A percentile compares a stretch with the other conserved stretches of the same genome.
These are phyloP conservation scores for Polypterus senegalus DNA, from an alignment of 2,113 vertebrate species.

Conservation along the genomic window DNA sequence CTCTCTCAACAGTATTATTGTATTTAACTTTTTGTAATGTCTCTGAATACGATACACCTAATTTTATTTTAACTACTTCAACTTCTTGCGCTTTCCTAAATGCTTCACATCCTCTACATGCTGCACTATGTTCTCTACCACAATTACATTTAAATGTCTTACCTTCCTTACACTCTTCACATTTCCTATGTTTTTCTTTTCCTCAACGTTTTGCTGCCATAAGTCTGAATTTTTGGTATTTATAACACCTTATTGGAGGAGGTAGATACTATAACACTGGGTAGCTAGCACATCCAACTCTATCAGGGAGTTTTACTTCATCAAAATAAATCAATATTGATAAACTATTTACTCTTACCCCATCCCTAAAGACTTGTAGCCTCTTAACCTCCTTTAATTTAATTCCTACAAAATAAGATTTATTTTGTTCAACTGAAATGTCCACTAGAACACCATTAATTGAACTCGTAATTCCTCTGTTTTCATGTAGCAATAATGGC, in stretches of 20 bases:
- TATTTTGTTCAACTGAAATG: too few relatives aligned
- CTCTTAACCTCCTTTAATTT: too few relatives aligned
- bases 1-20: background rate
- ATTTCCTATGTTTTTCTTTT: background rate
- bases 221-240: background rate
- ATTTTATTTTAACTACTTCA: background rate
- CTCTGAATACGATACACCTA: background rate
- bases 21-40: background rate
- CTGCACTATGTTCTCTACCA: background rate
- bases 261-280: too few relatives aligned
- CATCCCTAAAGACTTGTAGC: too few relatives aligned
- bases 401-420: too few relatives aligned
- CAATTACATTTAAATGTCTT: background rate
- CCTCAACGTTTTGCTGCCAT: background rate
- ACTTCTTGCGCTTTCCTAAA: background rate
- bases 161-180: background rate
- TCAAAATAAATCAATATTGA: too few relatives aligned
- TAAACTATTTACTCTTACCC: too few relatives aligned
- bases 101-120: background rate
- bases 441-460: too few relatives aligned
- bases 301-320: too few relatives aligned
- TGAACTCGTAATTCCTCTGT: too few relatives aligned
- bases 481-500: too few relatives aligned
- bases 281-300: too few relatives aligned
- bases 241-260: background rate